Conservation (phyloP, 2,888 invertebrate genomes). For the Nomada lathburiana region DNA sequence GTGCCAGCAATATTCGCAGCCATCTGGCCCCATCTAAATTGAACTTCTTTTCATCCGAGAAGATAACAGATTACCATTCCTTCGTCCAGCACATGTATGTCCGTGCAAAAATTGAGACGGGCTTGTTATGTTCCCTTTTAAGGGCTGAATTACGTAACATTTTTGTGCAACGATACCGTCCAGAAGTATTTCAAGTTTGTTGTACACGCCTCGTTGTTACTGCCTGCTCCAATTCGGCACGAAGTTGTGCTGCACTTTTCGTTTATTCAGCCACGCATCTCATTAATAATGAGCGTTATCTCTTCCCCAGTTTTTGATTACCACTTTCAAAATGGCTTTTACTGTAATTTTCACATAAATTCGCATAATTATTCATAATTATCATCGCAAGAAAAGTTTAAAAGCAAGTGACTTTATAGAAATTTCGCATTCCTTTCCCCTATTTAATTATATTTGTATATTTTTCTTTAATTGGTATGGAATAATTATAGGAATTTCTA, state of each 20-base stretch:
- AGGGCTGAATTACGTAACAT: background rate
- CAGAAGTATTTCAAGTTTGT: background rate
- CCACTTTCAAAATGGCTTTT: background rate
- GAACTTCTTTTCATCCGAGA: conserved; percentile 40
- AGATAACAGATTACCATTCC: conserved; percentile 27
- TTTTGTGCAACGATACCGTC: conserved; percentile 3
- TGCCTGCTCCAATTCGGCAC: background rate
- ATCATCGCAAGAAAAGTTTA: background rate
- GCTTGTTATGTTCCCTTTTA: background rate
- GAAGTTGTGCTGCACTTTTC: conserved; percentile 10
- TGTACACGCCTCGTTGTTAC: background rate
- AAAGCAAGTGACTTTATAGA: background rate
- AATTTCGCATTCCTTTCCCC: background rate
- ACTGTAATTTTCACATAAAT: background rate
- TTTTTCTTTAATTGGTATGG: too few species aligned
- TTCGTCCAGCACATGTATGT: background rate
- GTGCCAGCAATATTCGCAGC: conserved; percentile 35
- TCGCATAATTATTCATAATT: background rate
- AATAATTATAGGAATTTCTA: too few species aligned
- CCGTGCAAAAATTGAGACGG: background rate
- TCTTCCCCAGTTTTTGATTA: background rate
- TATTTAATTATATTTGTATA: too few species aligned
- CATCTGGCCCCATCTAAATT: conserved; percentile 39
- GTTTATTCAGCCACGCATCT: background rate
- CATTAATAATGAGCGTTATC: background rate